Base-by-base conservation (phyloP, 2,888 invertebrate genomes). In the Cephus rjabovi region DNA sequence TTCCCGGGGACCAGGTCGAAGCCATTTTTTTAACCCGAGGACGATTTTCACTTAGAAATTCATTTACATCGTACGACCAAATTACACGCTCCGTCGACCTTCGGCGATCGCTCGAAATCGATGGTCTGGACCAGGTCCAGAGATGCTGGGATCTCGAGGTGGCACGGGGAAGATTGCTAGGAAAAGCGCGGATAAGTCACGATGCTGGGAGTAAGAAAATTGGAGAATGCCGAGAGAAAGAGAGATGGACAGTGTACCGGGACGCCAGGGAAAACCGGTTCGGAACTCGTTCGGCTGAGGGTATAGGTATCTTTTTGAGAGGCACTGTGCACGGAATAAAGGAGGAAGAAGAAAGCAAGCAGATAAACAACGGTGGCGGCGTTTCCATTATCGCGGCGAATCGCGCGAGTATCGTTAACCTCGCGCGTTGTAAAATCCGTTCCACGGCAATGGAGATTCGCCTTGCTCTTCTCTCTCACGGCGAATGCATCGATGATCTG, bases 11-110 rank as follows among this genome's bases (percentile, higher is more conserved):
- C 15, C 56, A 56, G 9, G 56, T 15, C 12, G 40, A 4, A 4
- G 4, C 1, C 56, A 9, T 9, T 23, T 23, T 23, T 70, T 31
- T n/a, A 56, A 34, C 30, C 12, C 4, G 4, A 9, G 34, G 74
- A 80, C 82, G 85, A 85, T 87, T 87, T 84, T 87, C 87, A 87
- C 86, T 84, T 76, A 68, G 30, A 73, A 77, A 77, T 77, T 77
- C 77, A 77, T 77, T 77, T 77, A 77, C 77, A 77, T 77, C 71
- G 74, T 37, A 34, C 71, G 71, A 71, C 33, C 23, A 12, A 34
- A 12, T 33, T 11, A 71, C 12, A 12, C 23, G 31, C 31, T 71
- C 31, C 31, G 70, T 30, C 31, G 31, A 71, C 31, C 4, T 9
- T 56, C 56, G 2, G 40, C 4, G 15, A 40, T 40, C 40, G 15